Evolutionary conservation across 2,888 invertebrate species (phyloP), one percentile per base, ranked within the genome.

Genomic region (Orchestes rusci): DNA sequence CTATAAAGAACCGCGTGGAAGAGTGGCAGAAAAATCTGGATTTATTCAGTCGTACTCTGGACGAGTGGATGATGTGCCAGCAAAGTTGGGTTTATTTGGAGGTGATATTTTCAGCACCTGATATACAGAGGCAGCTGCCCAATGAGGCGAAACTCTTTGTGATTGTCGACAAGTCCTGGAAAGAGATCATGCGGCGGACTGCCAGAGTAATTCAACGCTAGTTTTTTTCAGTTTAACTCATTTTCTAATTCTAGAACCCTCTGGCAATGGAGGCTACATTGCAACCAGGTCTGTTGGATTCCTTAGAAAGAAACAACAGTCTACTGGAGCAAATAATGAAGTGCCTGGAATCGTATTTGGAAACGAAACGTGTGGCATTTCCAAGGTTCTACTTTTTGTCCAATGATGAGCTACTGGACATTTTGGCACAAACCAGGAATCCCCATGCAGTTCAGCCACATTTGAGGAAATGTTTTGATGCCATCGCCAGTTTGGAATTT

Each of bases 1-100:
- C 90, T 0, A 90, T 94, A 45, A 86, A 82, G 60, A 64, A 77
- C 15, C 71, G 84, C 39, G 89, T 92, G 0, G 86, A 90, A 32
- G 87, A 90, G 50, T 93, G 92, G 93, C 71, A 74, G 1, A 74
- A 70, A 48, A 76, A 81, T 48, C 69, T 90, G 52, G 86, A 91
- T 10, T 68, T 86, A n/a, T 90, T 93, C 62, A 70, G 80, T 2
- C 80, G 74, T 56, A 89, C 90, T n/a, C 65, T 93, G 70, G 93
- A 93, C 64, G 87, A 86, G 63, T 94, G 93, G 93, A 75, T 77
- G 56, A 75, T 79, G 46, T 91, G 92, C 58, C 94, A 94, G 66
- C 83, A 84, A 56, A 84, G 85, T n/a, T 95, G 95, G 94, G 75
- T 93, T 28, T 94, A 95, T 63, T 70, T 95, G 58, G 94, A 95